phyloP scores from a whole-genome alignment of 2,113 vertebrate genomes.

The Naja naja region DNA sequence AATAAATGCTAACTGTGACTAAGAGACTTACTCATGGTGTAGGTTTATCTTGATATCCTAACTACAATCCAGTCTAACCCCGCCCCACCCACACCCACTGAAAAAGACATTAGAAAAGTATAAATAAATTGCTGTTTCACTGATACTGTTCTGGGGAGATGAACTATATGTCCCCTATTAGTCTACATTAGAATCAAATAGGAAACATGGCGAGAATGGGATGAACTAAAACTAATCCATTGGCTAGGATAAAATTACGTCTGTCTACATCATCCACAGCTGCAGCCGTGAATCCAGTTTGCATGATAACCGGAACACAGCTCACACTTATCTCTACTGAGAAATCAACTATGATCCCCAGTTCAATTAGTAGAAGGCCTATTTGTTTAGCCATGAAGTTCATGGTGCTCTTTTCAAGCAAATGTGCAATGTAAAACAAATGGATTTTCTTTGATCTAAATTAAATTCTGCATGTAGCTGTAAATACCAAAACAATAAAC shows the following conservation, averaged over 20 bases:
- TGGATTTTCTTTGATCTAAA: conserved; percentile 12
- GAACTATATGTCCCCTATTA: background rate
- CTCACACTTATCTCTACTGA: background rate
- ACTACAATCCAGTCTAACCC: background rate
- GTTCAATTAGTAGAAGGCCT: background rate
- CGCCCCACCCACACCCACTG: background rate
- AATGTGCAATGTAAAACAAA: background rate
- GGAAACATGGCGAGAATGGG: background rate
- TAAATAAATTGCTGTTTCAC: background rate
- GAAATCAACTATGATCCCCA: background rate
- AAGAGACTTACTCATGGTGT: background rate
- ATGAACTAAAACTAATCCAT: background rate
- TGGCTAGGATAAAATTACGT: background rate
- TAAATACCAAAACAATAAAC: conserved; percentile 19
- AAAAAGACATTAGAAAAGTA: background rate
- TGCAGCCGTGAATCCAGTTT: background rate
- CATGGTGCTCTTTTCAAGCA: background rate
- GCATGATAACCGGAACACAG: background rate
- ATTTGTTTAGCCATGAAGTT: background rate
- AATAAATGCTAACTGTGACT: background rate
- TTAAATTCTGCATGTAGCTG: background rate
- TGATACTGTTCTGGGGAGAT: background rate
- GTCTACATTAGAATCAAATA: background rate
- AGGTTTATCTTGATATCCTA: background rate
- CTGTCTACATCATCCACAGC: background rate